phyloP scores from a whole-genome alignment of 1,140 invertebrate species.

The Leguminivora glycinivorella region DNA sequence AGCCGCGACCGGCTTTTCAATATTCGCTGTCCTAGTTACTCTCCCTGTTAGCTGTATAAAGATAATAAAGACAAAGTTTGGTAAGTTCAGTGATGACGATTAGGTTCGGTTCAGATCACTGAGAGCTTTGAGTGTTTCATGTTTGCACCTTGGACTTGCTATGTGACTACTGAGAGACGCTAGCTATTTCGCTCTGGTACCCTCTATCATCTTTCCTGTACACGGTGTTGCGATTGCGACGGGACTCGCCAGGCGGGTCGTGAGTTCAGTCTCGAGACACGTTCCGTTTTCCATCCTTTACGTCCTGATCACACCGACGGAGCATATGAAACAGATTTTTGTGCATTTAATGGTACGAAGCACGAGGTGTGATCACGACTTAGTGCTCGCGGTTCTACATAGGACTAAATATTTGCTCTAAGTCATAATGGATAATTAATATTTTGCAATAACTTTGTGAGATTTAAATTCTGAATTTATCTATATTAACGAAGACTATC shows the following conservation, averaged over 20 bases:
- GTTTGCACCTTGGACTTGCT: conserved; percentile 81
- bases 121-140: conserved; percentile 81
- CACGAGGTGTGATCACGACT: conserved; percentile 7
- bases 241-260: conserved; percentile 57
- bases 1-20: conserved; percentile 56
- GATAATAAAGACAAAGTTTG: conserved; percentile 42
- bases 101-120: conserved; percentile 65
- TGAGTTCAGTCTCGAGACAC: conserved; percentile 43
- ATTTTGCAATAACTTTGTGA: neutral
- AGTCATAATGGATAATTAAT: conserved; percentile 1
- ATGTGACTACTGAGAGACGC: conserved; percentile 76
- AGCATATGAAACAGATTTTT: neutral
- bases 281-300: conserved; percentile 41
- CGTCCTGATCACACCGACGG: conserved; percentile 4
- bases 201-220: conserved; percentile 76
- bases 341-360: neutral
- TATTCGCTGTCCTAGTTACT: conserved; percentile 68
- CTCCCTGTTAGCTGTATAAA: conserved; percentile 59
- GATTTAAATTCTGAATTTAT: neutral
- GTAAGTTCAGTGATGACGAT: conserved; percentile 69
- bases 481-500: neutral
- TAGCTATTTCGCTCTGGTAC: conserved; percentile 76
- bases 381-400: conserved; percentile 21
- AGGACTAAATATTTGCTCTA: conserved; percentile 16
- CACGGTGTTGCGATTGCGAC: conserved; percentile 72